phyloP scores from a whole-genome alignment of 1,140 invertebrate species.

The Heterodera schachtii region DNA sequence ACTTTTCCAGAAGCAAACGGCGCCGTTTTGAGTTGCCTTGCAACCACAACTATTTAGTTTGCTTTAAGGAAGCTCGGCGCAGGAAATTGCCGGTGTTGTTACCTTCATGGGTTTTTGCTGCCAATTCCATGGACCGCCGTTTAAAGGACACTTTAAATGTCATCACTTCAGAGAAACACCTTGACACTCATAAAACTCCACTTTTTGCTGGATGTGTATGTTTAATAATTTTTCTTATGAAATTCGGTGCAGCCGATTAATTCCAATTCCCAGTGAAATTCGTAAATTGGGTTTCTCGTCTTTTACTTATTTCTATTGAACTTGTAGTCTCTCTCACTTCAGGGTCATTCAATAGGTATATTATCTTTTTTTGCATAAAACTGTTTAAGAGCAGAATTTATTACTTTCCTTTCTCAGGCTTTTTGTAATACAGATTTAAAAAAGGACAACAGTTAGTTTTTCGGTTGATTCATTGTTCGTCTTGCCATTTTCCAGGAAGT shows the following conservation, averaged over 20 bases:
- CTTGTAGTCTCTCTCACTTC: too few species aligned
- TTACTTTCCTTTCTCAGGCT: too few species aligned
- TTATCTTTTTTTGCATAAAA: too few species aligned
- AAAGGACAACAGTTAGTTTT: too few species aligned
- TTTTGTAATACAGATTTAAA: too few species aligned
- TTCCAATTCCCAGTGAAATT: too few species aligned
- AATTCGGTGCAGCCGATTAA: too few species aligned
- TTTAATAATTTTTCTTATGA: neutral
- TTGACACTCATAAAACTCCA: neutral
- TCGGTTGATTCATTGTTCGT: too few species aligned
- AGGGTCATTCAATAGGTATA: too few species aligned
- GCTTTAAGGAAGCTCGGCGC: neutral
- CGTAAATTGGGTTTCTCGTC: too few species aligned
- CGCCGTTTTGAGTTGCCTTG: neutral
- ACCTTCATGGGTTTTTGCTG: neutral
- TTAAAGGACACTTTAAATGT: neutral
- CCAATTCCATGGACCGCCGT: neutral
- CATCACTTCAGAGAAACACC: neutral
- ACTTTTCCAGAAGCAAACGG: neutral
- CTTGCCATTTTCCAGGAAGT: neutral
- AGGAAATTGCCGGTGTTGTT: neutral
- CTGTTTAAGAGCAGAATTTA: too few species aligned
- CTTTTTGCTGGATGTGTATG: constrained; percentile 21
- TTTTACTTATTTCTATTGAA: too few species aligned
- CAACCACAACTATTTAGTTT: neutral